Percentiles rank a stretch among this genome's conserved stretches.
These are phyloP conservation scores for Drosophila melanogaster DNA, from an alignment of 1,140 invertebrate genomes.

Conservation along the genomic window DNA sequence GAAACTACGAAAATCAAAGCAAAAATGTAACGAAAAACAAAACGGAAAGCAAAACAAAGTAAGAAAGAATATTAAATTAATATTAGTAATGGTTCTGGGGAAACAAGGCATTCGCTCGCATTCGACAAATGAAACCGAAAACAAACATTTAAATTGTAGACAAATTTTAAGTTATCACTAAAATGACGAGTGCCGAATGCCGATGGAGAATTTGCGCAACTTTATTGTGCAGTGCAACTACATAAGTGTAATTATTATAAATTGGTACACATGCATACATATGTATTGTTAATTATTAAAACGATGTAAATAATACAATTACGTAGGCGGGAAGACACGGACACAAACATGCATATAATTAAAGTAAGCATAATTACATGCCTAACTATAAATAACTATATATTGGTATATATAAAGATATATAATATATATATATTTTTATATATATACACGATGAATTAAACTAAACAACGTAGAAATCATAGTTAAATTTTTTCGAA, in stretches of 20 bases:
- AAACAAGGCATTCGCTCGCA: slow-evolving; percentile 73
- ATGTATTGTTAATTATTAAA: slow-evolving; percentile 64
- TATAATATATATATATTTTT: slow-evolving; percentile 74
- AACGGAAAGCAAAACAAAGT: slow-evolving; percentile 42
- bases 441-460: slow-evolving; percentile 69
- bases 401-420: slow-evolving; percentile 70
- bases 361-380: slow-evolving; percentile 35
- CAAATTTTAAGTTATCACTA: slow-evolving; percentile 66
- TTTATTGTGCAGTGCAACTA: slow-evolving; percentile 53
- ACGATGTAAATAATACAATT: slow-evolving; percentile 65
- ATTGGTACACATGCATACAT: slow-evolving; percentile 33
- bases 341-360: slow-evolving; percentile 32
- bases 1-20: slow-evolving; percentile 49
- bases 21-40: slow-evolving; percentile 53
- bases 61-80: slow-evolving; percentile 41
- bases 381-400: slow-evolving; percentile 48
- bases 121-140: slow-evolving; percentile 46
- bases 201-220: slow-evolving; percentile 30
- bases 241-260: slow-evolving; percentile 66
- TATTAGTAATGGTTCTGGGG: slow-evolving; percentile 69
- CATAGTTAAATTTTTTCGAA: slow-evolving; percentile 75
- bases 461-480: slow-evolving; percentile 64
- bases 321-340: slow-evolving; percentile 20
- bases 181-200: slow-evolving; percentile 12
- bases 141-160: slow-evolving; percentile 53